Evolutionary conservation across 2,888 invertebrate genomes (phyloP).

Genomic region (Drosophila bunnanda): DNA sequence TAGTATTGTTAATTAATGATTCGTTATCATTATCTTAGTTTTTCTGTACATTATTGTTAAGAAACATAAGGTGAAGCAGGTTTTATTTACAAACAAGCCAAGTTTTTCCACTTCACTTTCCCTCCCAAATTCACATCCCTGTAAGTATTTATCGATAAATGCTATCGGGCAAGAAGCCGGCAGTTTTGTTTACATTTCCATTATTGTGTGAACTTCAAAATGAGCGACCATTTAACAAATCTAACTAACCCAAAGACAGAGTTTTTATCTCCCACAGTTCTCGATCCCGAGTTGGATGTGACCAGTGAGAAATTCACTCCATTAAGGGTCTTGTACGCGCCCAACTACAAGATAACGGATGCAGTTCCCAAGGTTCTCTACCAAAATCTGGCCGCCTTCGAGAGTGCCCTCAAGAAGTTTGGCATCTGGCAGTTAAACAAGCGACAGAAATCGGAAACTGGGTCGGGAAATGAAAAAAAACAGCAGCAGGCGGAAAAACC

Average conservation of each 20-base stretch:
- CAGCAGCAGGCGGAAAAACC: slow-evolving; percentile 1
- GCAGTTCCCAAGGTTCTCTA: slow-evolving; percentile 87
- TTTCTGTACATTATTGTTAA: not conserved
- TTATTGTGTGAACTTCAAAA: not conserved
- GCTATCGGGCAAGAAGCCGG: slow-evolving; percentile 14
- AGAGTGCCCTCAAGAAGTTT: slow-evolving; percentile 84
- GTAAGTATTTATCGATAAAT: slow-evolving; percentile 8
- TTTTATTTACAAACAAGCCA: not conserved
- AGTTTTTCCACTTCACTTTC: not conserved
- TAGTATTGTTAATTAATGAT: not conserved
- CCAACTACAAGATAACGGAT: slow-evolving; percentile 85
- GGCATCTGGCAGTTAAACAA: slow-evolving; percentile 79
- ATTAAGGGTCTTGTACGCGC: slow-evolving; percentile 88
- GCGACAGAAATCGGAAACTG: slow-evolving; percentile 32
- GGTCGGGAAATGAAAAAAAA: slow-evolving; percentile 1
- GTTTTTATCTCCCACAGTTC: not conserved
- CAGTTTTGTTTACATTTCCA: slow-evolving; percentile 14
- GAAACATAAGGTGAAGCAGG: not conserved
- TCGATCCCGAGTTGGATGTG: slow-evolving; percentile 86
- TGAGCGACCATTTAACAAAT: not conserved
- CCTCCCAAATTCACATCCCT: slow-evolving; percentile 4
- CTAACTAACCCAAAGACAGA: not conserved
- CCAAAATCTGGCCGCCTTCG: slow-evolving; percentile 89
- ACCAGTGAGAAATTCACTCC: slow-evolving; percentile 88
- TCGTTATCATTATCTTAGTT: too few relatives aligned